Base-by-base conservation (phyloP, 2,113 vertebrate genomes). In the Lampris incognitus region DNA sequence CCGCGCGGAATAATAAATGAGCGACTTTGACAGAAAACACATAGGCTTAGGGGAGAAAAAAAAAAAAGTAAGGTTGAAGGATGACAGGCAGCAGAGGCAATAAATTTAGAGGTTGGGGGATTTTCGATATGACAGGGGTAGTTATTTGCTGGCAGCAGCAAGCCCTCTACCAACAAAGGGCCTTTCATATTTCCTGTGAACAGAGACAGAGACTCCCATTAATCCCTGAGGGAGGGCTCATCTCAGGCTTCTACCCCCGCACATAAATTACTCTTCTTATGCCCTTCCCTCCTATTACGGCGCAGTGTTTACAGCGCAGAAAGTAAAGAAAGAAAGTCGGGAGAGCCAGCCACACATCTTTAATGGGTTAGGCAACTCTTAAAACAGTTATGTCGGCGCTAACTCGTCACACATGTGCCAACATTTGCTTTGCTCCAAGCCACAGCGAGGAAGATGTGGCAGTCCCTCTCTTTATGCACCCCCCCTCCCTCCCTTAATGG, bases 181-280 rank as follows among this genome's bases (percentile, higher is more conserved):
- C 88, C 90, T 92, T 92, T 94, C 92, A 92, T 92, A 93, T 92
- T 92, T 92, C 90, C 87, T 87, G 86, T 90, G 92, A 91, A 90
- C 90, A 92, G 88, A 87, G 86, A 92, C 91, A 90, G 85, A 91
- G 90, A 87, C 88, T 91, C 80, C 86, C 89, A 92, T 92, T 92
- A 93, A 92, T 90, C 88, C 93, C 83, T 9, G 79, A 87, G 85
- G 88, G 90, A 88, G 84, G 84, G 77, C 88, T 87, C 91, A 91
- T 91, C 91, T 83, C 76, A 62, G 83, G 82, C 89, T 87, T 88
- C 85, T 91, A 24, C 81, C 89, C 88, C 86, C 64, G n/a, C 89
- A 91, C 86, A 91, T 92, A 92, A 92, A 89, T 92, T 85, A 93
- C 88, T 89, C 84, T 80, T 87, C 85, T 85, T 86, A 79, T 86